phyloP scores from a whole-genome alignment of 2,797 vertebrate species.

The Alcedo atthis region DNA sequence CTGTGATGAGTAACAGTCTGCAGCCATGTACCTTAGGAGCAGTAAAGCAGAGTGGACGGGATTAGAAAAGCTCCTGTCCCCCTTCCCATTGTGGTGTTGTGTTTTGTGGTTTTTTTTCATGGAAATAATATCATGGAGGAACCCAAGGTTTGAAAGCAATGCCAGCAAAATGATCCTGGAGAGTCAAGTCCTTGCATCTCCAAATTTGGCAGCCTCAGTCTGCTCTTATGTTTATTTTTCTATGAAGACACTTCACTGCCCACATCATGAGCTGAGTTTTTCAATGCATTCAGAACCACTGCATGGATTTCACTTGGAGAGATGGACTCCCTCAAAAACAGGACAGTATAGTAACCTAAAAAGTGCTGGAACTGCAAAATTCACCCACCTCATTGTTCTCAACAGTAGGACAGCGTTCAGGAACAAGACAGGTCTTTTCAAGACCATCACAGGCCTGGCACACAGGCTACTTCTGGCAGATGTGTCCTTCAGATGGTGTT shows the following conservation, averaged over 20 bases:
- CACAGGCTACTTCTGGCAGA: not conserved
- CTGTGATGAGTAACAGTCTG: constrained; percentile 25
- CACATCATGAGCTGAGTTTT: not conserved
- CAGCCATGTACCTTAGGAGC: constrained; percentile 27
- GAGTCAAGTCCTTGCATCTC: not conserved
- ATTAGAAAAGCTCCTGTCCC: not conserved
- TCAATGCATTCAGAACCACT: rapidly evolving
- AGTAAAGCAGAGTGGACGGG: constrained; percentile 8
- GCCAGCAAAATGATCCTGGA: not conserved
- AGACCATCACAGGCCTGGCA: not conserved
- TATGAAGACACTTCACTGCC: not conserved
- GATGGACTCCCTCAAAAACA: not conserved
- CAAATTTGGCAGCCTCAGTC: not conserved
- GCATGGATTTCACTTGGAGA: not conserved
- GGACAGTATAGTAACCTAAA: not conserved
- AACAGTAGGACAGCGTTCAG: not conserved
- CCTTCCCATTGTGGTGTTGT: not conserved
- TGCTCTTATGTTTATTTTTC: not conserved
- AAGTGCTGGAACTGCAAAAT: not conserved
- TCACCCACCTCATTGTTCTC: not conserved
- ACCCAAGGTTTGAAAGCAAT: not conserved
- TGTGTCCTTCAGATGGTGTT: not conserved
- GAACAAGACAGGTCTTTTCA: not conserved
- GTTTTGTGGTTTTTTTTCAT: not conserved
- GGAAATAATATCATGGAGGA: not conserved